Evolutionary conservation across 2,113 vertebrate genomes (phyloP).

Genomic region (Hippolais icterina): DNA sequence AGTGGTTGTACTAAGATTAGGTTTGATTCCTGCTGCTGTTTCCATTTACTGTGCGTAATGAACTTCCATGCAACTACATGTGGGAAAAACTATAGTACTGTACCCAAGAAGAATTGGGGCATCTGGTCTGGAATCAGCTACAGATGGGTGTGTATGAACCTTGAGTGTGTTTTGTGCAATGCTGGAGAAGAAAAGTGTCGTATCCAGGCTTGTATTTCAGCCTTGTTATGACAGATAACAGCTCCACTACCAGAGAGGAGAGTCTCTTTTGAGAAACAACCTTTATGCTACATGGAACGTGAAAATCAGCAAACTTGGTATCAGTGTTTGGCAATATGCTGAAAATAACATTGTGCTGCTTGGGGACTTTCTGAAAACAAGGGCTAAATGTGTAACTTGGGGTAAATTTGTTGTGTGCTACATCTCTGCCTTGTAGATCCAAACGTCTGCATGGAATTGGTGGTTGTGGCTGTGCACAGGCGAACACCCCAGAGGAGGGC

Average conservation of each 20-base stretch:
- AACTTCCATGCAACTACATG: background rate
- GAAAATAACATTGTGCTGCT: background rate
- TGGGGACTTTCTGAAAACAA: background rate
- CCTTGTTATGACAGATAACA: slow-evolving; percentile 24
- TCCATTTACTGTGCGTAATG: background rate
- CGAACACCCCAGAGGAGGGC: background rate
- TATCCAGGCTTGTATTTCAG: background rate
- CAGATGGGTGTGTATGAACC: background rate
- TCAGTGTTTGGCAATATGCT: background rate
- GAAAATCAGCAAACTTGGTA: background rate
- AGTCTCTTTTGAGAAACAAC: background rate
- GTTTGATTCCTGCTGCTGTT: background rate
- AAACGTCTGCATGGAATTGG: background rate
- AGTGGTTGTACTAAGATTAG: background rate
- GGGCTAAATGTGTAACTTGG: background rate
- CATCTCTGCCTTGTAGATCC: background rate
- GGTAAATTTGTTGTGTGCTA: background rate
- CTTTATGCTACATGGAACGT: background rate
- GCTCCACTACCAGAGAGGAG: background rate
- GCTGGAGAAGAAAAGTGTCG: background rate
- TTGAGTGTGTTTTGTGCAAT: background rate
- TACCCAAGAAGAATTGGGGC: background rate
- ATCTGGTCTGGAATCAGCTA: slow-evolving; percentile 16
- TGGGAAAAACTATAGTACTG: background rate
- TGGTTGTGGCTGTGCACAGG: background rate